Percentiles rank a stretch among this genome's conserved stretches.
These are phyloP conservation scores for Proctacanthus coquilletti DNA, from an alignment of 1,140 invertebrate genomes.

Conservation along the genomic window DNA sequence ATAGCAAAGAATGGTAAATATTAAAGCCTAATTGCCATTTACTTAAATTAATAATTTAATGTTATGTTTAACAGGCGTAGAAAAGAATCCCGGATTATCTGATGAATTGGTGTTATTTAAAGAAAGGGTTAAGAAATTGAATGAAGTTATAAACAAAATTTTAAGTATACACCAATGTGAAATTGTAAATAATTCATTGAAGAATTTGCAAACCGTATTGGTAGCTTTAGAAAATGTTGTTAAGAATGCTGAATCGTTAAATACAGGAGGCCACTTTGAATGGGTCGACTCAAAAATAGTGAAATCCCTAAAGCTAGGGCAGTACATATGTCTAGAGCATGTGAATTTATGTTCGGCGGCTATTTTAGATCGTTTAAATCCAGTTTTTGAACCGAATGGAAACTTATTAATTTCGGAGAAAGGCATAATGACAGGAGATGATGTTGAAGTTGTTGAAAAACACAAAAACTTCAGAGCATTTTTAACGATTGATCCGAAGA, in stretches of 20 bases:
- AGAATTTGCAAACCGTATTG: not conserved
- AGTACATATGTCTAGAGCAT: slow-evolving; percentile 58
- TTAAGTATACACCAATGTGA: no score
- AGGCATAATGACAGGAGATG: slow-evolving; percentile 55
- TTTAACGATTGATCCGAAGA: slow-evolving; percentile 84
- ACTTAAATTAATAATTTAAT: not conserved
- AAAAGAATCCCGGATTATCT: slow-evolving; percentile 3
- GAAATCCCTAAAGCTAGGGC: slow-evolving; percentile 34
- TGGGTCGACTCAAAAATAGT: slow-evolving; percentile 94
- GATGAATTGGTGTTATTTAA: no score
- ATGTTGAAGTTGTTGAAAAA: slow-evolving; percentile 59
- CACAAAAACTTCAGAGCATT: slow-evolving; percentile 89
- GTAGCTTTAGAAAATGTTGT: slow-evolving; percentile 23
- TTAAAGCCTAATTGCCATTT: not conserved
- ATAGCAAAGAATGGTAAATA: slow-evolving; percentile 14
- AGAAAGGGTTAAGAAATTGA: no score
- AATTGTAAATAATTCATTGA: no score
- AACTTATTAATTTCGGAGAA: slow-evolving; percentile 81
- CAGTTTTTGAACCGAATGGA: slow-evolving; percentile 84
- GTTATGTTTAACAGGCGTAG: not conserved
- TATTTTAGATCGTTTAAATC: slow-evolving; percentile 91
- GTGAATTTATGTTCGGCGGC: slow-evolving; percentile 95
- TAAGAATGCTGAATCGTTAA: slow-evolving; percentile 40
- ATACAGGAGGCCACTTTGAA: slow-evolving; percentile 81
- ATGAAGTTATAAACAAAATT: slow-evolving; percentile 10